These are phyloP conservation scores for Scolanthus callimorphus DNA, from an alignment of 92 coral and sea anemone genomes.

Conservation along the genomic window DNA sequence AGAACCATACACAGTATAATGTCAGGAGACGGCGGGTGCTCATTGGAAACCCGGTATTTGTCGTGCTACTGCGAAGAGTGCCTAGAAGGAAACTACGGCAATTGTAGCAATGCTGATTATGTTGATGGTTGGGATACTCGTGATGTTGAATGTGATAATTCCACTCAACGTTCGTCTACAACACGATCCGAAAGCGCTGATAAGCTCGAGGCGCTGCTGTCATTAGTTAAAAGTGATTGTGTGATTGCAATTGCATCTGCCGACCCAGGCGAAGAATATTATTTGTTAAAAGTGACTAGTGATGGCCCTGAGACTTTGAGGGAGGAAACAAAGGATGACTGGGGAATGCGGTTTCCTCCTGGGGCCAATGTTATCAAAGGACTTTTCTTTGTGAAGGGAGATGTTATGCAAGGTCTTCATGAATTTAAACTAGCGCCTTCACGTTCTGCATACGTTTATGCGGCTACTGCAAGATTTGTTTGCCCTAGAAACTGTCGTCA, in stretches of 20 bases:
- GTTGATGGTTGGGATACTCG: constrained; percentile 1
- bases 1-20: constrained; percentile 11
- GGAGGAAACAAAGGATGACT: not conserved
- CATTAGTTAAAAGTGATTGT: constrained; percentile 7
- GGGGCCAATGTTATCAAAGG: constrained; percentile 7
- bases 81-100: not conserved
- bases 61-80: constrained; percentile 13
- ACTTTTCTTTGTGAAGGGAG: not conserved
- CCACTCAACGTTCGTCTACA: not conserved
- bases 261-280: constrained; percentile 17
- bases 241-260: constrained; percentile 21
- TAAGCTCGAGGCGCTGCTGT: not conserved
- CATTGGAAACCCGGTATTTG: constrained; percentile 16
- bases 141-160: not conserved
- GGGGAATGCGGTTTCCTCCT: constrained; percentile 10
- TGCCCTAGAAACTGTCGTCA: not conserved
- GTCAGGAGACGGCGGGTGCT: constrained; percentile 9
- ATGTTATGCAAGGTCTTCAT: not conserved
- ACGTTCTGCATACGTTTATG: constrained; percentile 4
- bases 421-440: not conserved
- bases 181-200: constrained; percentile 1
- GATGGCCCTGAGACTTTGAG: constrained; percentile 10
- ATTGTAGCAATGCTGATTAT: constrained; percentile 1
- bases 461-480: constrained; percentile 6
- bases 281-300: constrained; percentile 15